Evolutionary conservation across 2,113 vertebrate genomes (phyloP), one percentile per base, ranked within the genome.

Genomic region (Rhagologus leucostigma): DNA sequence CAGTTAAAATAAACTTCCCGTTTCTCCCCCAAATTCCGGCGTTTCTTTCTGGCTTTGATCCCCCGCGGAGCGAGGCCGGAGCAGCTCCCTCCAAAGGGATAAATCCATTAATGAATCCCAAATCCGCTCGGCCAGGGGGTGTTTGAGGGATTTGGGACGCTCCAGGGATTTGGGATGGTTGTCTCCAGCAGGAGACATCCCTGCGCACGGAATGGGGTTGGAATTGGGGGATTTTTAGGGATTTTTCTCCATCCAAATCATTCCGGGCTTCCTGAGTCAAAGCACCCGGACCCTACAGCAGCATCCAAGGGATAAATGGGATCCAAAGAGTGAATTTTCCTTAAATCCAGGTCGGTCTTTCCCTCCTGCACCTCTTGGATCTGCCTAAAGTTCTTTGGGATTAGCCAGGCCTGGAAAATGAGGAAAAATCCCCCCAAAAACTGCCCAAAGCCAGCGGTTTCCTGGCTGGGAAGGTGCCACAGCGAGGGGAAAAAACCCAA

Each of bases 241-340:
- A 13, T 35, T 67, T 74, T 57, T 52, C 8, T 11, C 44, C 14
- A 10, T 6, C 23, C 35, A 10, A 24, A 74, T 18, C 18, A 3
- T 64, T 23, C 20, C 5, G 4, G 24, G 32, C 11, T n/a, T 42
- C 11, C 39, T 2, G 15, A 59, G 22, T 71, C n/a, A 47, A 93
- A 32, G 19, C n/a, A 11, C n/a, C 37, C 9, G 0, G 23, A 1
- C 11, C 46, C 68, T 26, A 13, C 39, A 5, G 32, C 2, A 0
- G 37, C 15, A 9, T 9, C 39, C 49, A 6, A 9, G 1, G 35
- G 37, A 41, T 4, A 10, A 50, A 41, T 1, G 9, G 47, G 47
- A 37, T 26, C 65, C 57, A 7, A 1, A 1, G 55, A 41, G 16
- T 10, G 32, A 75, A 63, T 50, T 22, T 52, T 9, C 39, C 17